phyloP scores from a whole-genome alignment of 2,888 invertebrate species.

The Dromius quadrimaculatus region DNA sequence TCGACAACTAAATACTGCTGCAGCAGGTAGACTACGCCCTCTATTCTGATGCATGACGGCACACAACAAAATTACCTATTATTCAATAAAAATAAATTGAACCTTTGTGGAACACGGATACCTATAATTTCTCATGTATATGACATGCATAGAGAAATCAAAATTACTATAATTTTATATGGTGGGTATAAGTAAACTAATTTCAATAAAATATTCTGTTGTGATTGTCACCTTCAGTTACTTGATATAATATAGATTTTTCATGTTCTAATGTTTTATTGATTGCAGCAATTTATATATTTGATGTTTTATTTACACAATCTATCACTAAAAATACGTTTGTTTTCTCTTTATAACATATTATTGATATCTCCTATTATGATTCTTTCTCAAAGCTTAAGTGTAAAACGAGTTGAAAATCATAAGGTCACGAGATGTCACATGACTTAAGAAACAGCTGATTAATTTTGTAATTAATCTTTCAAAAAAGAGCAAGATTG shows the following conservation, averaged over 20 bases:
- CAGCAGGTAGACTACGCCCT: conserved; percentile 12
- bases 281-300: not conserved
- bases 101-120: conserved; percentile 14
- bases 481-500: too few relatives aligned
- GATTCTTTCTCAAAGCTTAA: too few relatives aligned
- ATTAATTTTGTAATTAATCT: too few relatives aligned
- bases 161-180: conserved; percentile 16
- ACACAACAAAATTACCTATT: conserved; percentile 17
- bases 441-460: too few relatives aligned
- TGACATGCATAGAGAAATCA: not conserved
- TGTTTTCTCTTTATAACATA: too few relatives aligned
- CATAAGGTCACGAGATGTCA: too few relatives aligned
- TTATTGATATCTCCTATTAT: too few relatives aligned
- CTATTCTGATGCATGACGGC: conserved; percentile 10
- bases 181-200: conserved; percentile 5
- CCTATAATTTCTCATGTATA: conserved; percentile 4
- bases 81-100: conserved; percentile 25
- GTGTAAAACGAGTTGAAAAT: too few relatives aligned
- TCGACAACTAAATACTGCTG: conserved; percentile 5
- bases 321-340: not conserved
- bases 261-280: not conserved
- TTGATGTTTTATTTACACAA: not conserved
- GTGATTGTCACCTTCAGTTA: not conserved
- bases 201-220: conserved; percentile 12
- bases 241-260: conserved; percentile 1